Percentiles rank a stretch among this genome's conserved stretches.
These are phyloP conservation scores for Thecophora atra DNA, from an alignment of 2,888 invertebrate species.

Conservation along the genomic window DNA sequence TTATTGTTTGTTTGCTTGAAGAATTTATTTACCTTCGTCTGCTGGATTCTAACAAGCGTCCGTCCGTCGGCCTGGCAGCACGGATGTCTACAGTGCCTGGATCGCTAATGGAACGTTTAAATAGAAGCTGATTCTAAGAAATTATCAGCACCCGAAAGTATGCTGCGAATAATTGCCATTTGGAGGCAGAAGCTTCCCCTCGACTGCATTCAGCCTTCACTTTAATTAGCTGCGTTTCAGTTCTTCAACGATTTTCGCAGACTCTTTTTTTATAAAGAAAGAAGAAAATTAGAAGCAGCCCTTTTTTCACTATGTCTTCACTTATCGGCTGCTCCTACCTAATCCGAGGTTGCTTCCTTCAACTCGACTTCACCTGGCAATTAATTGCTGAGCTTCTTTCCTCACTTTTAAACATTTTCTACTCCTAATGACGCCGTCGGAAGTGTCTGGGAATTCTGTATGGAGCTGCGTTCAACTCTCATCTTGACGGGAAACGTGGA, in stretches of 20 bases:
- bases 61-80: background rate
- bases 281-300: no score
- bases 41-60: background rate
- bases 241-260: background rate
- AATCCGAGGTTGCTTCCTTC: no score
- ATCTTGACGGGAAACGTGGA: no score
- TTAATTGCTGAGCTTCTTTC: no score
- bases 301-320: no score
- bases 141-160: no score
- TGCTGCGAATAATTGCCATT: background rate
- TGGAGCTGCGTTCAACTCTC: no score
- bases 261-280: background rate
- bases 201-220: background rate
- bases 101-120: background rate
- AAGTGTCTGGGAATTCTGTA: no score
- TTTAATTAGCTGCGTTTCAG: conserved; percentile 1
- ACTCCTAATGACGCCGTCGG: no score
- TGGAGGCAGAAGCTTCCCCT: background rate
- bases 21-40: background rate
- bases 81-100: background rate
- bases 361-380: no score
- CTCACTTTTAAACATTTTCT: no score
- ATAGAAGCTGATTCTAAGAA: background rate
- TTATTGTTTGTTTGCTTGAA: background rate
- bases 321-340: no score